Evolutionary conservation across 2,797 vertebrate species (phyloP), one percentile per base, ranked within the genome.

Genomic region (Coendou prehensilis): DNA sequence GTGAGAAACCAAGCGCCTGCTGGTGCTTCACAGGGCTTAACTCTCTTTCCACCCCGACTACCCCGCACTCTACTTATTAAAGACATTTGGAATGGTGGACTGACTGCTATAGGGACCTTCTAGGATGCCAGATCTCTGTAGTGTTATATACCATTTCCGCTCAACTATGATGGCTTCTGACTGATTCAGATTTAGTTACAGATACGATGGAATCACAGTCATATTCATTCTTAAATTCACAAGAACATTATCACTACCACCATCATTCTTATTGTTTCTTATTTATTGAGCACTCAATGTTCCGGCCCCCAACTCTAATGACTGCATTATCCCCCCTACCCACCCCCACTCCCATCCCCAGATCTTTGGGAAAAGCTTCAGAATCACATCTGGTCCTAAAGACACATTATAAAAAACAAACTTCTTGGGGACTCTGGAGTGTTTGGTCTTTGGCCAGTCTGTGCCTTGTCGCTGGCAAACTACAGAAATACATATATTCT

Each of bases 321-420:
- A 71, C 79, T 15, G 9, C 28, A 94, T 95, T 73, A 93, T 14
- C 80, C 73, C 64, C 89, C 61, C 52, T 85, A 90, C 56, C 85
- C 80, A 84, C 9, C 5, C 92, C 75, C 61, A 87, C 89, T 78
- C 69, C 84, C 86, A 94, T 67, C 78, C 75, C 45, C 54, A 57
- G 61, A 98, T 98, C 98, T 98, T 98, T 98, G 98, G 98, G 98
- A 98, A 98, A 97, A 98, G 98, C 98, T 98, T 97, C 95, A 98
- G 98, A 98, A 96, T 97, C 97, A 97, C 96, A 98, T 96, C 93
- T 92, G 94, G 87, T 78, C 92, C 95, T 98, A 98, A 96, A 98
- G 95, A 98, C 96, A 98, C 95, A 96, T 90, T 59, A 87, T 96
- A 78, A 37, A 76, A 95, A 92, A 92, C 45, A 95, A 84, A 95